Base-by-base conservation (phyloP, 2,888 invertebrate species). In the Tortricodes alternella region DNA sequence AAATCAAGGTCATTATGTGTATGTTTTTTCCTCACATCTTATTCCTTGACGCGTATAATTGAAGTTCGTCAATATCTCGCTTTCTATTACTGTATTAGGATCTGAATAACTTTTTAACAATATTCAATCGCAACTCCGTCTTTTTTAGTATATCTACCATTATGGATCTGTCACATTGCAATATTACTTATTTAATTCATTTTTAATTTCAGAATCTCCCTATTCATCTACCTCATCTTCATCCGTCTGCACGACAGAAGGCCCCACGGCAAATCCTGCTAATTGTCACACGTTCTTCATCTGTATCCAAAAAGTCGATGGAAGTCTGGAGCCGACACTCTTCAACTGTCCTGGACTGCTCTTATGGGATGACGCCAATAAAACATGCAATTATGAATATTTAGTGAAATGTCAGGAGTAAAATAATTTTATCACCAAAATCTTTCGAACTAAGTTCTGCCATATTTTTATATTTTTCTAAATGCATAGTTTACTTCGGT, bases 271-370 rank as follows among this genome's bases (percentile, higher is more conserved):
- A 1, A 80, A 91, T 58, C 77, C 84, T 0, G 49, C 66, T 0
- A 76, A 89, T 56, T 92, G 91, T 53, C 57, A 70, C 0, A 69
- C 74, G 0, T 92, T 89, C 70, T 89, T 85, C 63, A 67, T 81
- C 4, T 92, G 92, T 51, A 59, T 76, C 0, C 52, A 11, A 19
- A 62, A 69, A 21, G 50, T 7, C 0, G 46, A 62, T 2, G 83
- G 75, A 0, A 55, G 51, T 0, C 69, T 78, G 1, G 57, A 60
- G 0, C 53, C 76, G 0, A 61, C 67, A 15, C 59, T 68, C 5
- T 83, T 88, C 27, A 41, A 64, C 0, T 92, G 92, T 19, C 74
- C 83, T 0, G 34, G 4, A 0, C 70, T 68, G 9, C 65, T 89
- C 1, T 66, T 66, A 8, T 92, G 90, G 76, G 86, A 92, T 53